Percentiles rank a stretch among this genome's conserved stretches.
These are phyloP conservation scores for Melanaphis sacchari DNA, from an alignment of 1,140 invertebrate species.

Conservation along the genomic window DNA sequence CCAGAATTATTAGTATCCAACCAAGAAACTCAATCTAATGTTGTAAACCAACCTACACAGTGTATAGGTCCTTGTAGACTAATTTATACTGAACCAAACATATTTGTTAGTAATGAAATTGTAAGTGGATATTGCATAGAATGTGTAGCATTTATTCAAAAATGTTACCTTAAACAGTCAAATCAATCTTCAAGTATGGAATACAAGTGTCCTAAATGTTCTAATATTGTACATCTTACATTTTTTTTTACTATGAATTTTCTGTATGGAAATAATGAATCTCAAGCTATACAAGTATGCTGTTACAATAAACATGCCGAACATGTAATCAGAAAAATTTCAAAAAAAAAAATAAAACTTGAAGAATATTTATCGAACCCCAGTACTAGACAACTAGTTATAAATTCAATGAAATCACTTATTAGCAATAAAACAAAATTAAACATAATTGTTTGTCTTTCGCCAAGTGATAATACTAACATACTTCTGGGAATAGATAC, in stretches of 20 bases:
- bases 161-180: not conserved
- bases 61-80: conserved; percentile 14
- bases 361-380: conserved; percentile 15
- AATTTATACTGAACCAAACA: not conserved
- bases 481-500: not conserved
- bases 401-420: not conserved
- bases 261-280: not conserved
- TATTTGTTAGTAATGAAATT: not conserved
- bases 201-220: conserved; percentile 18
- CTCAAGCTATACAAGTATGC: not conserved
- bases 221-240: not conserved
- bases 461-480: not conserved
- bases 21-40: not conserved
- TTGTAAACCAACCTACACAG: not conserved
- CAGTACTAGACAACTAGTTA: not conserved
- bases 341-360: not conserved
- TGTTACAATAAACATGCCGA: not conserved
- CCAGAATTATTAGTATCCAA: not conserved
- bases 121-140: not conserved
- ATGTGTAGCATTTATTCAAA: not conserved
- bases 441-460: not conserved
- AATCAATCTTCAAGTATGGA: not conserved
- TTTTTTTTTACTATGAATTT: conserved; percentile 46
- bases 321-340: not conserved
- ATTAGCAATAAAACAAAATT: conserved; percentile 24